Conservation (phyloP, 2,797 vertebrate genomes). For the Acipenser transmontanus region DNA sequence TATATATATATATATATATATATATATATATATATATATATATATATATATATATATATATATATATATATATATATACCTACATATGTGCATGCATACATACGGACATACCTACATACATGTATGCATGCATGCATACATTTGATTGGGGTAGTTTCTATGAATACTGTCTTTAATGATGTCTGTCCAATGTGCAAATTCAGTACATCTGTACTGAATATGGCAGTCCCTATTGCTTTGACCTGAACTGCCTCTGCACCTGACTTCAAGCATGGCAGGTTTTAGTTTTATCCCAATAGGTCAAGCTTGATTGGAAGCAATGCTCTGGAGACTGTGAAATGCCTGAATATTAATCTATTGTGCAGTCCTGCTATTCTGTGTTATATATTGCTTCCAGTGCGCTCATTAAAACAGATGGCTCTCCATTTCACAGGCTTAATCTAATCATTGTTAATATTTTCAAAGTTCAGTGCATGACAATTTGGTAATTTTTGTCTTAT, state of each 20-base stretch:
- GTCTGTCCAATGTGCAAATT: too few species aligned
- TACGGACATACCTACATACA: too few species aligned
- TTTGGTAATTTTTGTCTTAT: slow-evolving; percentile 47
- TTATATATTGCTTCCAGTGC: slow-evolving; percentile 21
- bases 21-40: too few species aligned
- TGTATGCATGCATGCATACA: too few species aligned
- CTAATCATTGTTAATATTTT: slow-evolving; percentile 50
- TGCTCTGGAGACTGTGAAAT: background rate
- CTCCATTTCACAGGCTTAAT: slow-evolving; percentile 29
- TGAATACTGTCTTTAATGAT: too few species aligned
- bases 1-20: too few species aligned
- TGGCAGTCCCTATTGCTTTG: background rate
- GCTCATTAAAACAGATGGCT: slow-evolving; percentile 40
- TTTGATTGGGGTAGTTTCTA: too few species aligned
- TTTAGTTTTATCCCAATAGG: background rate
- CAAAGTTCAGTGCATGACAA: slow-evolving; percentile 47
- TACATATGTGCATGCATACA: too few species aligned
- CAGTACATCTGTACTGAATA: too few species aligned
- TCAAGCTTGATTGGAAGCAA: background rate
- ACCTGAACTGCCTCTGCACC: background rate
- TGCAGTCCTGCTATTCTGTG: background rate
- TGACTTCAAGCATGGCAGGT: background rate
- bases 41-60: too few species aligned
- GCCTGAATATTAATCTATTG: background rate
- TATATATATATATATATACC: too few species aligned